Evolutionary conservation across 2,113 vertebrate genomes (phyloP), one percentile per base, ranked within the genome.

Genomic region (Calidris pygmaea): DNA sequence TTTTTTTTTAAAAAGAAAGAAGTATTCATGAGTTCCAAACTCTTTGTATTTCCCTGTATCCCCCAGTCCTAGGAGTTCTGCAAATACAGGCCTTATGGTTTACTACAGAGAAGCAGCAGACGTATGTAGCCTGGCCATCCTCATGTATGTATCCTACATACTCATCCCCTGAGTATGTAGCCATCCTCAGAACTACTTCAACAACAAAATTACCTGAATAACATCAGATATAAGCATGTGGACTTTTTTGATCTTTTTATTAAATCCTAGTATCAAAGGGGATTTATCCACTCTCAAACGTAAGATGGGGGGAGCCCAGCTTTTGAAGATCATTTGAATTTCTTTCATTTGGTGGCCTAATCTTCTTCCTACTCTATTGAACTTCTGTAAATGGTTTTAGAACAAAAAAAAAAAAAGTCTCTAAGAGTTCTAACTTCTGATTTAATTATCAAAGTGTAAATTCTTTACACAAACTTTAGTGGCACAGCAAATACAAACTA

Each of bases 291-390:
- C 67, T 85, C 71, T 94, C 68, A 76, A 48, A 94, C 75, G 71
- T 48, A 72, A 88, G 84, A 45, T 68, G 47, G n/a, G 47, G 30
- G 43, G 43, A 91, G 62, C 45, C 22, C 72, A 75, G 29, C 48
- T 77, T 93, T 96, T 87, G 87, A 94, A 90, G 60, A 90, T 93
- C 24, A 77, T 94, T 93, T 84, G 43, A 90, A 84, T 97, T 86
- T 87, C 58, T 94, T 96, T 90, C 62, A 72, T 87, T 94, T 79
- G 53, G 68, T 88, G 72, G 34, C 67, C 65, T 93, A 82, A 94
- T 91, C 91, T 84, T 92, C 45, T 73, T 94, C 43, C 59, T 86
- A 39, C 45, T 85, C 52, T 43, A 34, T 63, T 93, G 85, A 97
- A 94, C 77, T 80, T 91, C 29, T 37, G 30, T 77, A 85, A 71